These are phyloP conservation scores for Lysandra bellargus DNA, from an alignment of 2,888 invertebrate genomes.

Conservation along the genomic window DNA sequence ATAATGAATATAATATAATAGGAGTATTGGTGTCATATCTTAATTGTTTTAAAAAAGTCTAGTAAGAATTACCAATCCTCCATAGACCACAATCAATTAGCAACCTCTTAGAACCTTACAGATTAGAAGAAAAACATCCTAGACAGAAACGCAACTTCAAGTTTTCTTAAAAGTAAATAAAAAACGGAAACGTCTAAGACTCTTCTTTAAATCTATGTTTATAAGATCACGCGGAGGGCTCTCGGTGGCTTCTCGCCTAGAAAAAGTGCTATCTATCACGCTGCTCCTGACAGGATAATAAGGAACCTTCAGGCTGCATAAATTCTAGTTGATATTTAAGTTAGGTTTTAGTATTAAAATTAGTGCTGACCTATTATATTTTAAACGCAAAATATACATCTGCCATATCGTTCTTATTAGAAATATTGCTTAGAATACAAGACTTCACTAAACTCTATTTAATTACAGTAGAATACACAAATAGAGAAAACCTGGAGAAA, in stretches of 20 bases:
- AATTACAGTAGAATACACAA: not conserved
- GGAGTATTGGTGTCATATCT: too few relatives aligned
- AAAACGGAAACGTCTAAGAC: slow-evolving; percentile 20
- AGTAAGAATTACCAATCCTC: not conserved
- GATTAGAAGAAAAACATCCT: not conserved
- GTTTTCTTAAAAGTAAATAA: slow-evolving; percentile 18
- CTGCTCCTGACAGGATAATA: slow-evolving; percentile 27
- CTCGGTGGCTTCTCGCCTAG: slow-evolving; percentile 28
- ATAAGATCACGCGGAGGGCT: slow-evolving; percentile 27
- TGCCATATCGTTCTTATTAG: not conserved
- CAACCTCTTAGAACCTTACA: not conserved
- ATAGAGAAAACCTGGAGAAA: not conserved
- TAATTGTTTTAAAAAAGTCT: not conserved
- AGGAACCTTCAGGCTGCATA: slow-evolving; percentile 32
- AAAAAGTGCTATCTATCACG: slow-evolving; percentile 31
- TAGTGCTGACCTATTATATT: not conserved
- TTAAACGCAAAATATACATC: not conserved
- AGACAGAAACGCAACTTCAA: not conserved
- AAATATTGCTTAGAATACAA: not conserved
- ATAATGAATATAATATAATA: too few relatives aligned
- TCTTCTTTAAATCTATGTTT: slow-evolving; percentile 27
- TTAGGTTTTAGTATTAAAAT: not conserved
- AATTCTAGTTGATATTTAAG: slow-evolving; percentile 34
- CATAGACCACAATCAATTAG: not conserved
- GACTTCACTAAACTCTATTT: not conserved